phyloP scores from a whole-genome alignment of 2,797 vertebrate genomes.

The Anas flavirostris region DNA sequence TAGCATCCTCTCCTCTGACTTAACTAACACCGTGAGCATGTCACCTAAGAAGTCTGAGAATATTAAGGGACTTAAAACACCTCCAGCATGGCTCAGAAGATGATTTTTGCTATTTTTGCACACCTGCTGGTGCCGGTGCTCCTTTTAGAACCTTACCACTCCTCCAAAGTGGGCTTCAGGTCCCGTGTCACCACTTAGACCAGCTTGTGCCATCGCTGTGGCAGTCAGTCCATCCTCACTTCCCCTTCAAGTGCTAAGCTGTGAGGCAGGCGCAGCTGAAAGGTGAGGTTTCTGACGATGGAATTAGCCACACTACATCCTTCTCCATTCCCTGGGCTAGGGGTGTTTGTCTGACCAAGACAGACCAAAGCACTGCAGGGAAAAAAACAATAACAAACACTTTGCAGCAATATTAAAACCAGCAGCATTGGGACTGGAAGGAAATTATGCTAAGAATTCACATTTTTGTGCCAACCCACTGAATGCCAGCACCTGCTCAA shows the following conservation, averaged over 20 bases:
- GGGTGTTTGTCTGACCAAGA: not conserved
- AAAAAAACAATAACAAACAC: not conserved
- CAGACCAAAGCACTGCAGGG: not conserved
- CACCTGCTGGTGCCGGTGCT: rapidly evolving
- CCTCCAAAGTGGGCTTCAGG: not conserved
- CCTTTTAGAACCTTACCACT: rapidly evolving
- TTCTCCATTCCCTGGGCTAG: not conserved
- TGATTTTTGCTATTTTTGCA: not conserved
- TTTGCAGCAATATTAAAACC: not conserved
- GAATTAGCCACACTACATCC: not conserved
- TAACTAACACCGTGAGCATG: not conserved
- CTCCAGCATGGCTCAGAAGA: not conserved
- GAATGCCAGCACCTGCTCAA: not conserved
- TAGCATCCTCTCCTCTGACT: not conserved
- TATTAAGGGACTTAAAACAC: not conserved
- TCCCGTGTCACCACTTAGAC: rapidly evolving
- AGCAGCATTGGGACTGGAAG: not conserved
- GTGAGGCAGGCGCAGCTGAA: not conserved
- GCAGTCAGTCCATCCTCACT: not conserved
- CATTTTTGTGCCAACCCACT: not conserved
- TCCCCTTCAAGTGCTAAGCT: rapidly evolving
- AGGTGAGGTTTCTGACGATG: not conserved
- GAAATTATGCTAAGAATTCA: not conserved
- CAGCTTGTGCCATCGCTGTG: not conserved
- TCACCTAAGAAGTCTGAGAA: rapidly evolving